phyloP scores from a whole-genome alignment of 1,140 invertebrate species.

The Drosophila athabasca region DNA sequence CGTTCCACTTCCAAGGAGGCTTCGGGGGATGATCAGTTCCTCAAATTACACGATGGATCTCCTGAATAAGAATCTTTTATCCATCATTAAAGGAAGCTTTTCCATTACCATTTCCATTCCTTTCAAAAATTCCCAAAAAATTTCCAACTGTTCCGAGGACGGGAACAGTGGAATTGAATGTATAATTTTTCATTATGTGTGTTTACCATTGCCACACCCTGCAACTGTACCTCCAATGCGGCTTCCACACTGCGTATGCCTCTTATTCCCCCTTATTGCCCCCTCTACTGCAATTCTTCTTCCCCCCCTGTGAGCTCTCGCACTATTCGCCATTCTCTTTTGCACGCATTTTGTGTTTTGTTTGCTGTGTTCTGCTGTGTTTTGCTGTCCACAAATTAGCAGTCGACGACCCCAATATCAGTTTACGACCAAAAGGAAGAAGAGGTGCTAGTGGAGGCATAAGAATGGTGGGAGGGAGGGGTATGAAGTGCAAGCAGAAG shows the following conservation, averaged over 20 bases:
- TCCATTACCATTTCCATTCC: too few species aligned
- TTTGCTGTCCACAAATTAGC: conserved; percentile 74
- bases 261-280: not conserved
- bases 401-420: conserved; percentile 81
- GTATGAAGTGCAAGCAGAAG: conserved; percentile 6
- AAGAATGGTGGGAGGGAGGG: not conserved
- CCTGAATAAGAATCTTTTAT: too few species aligned
- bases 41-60: too few species aligned
- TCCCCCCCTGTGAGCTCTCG: conserved; percentile 34
- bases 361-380: conserved; percentile 20
- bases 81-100: too few species aligned
- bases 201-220: conserved; percentile 50
- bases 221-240: conserved; percentile 64
- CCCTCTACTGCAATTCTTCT: conserved; percentile 6
- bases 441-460: conserved; percentile 17
- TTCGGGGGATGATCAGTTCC: too few species aligned
- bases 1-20: too few species aligned
- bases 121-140: not conserved
- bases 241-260: conserved; percentile 13
- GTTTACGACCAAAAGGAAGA: conserved; percentile 63
- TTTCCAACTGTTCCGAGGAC: conserved; percentile 2
- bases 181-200: not conserved
- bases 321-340: conserved; percentile 36
- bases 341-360: conserved; percentile 53
- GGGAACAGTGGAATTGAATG: not conserved